These are phyloP conservation scores for Chloropsis hardwickii DNA, from an alignment of 2,113 vertebrate species.

Conservation along the genomic window DNA sequence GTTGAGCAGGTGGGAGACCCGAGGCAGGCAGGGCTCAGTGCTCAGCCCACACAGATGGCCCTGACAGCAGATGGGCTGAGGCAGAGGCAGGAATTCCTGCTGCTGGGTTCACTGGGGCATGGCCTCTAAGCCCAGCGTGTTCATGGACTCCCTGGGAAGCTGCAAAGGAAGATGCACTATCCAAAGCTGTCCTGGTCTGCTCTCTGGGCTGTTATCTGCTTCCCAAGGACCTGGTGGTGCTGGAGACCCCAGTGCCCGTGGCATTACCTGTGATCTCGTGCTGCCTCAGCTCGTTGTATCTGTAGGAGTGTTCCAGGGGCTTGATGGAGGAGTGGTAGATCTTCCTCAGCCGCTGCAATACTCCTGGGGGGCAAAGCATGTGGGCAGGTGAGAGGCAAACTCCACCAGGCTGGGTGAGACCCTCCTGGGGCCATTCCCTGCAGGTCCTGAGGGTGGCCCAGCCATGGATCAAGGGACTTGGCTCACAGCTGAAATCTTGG, in stretches of 20 bases:
- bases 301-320: slow-evolving; percentile 96
- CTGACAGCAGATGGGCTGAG: slow-evolving; percentile 31
- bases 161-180: neutral
- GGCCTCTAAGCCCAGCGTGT: neutral
- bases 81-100: slow-evolving; percentile 27
- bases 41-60: slow-evolving; percentile 25
- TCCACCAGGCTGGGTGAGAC: neutral
- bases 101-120: slow-evolving; percentile 6
- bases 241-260: fast-evolving
- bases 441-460: neutral
- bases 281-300: slow-evolving; percentile 95
- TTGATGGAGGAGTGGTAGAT: slow-evolving; percentile 95
- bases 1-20: slow-evolving; percentile 34
- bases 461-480: neutral
- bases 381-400: neutral
- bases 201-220: neutral
- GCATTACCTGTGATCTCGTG: slow-evolving; percentile 94
- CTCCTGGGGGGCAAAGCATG: slow-evolving; percentile 41
- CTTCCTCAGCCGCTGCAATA: slow-evolving; percentile 87
- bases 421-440: neutral
- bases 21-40: neutral
- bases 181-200: neutral
- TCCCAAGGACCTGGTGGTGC: neutral
- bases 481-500: neutral
- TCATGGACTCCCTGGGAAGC: neutral